phyloP scores from a whole-genome alignment of 2,113 vertebrate genomes.

The Paratilapia polleni region DNA sequence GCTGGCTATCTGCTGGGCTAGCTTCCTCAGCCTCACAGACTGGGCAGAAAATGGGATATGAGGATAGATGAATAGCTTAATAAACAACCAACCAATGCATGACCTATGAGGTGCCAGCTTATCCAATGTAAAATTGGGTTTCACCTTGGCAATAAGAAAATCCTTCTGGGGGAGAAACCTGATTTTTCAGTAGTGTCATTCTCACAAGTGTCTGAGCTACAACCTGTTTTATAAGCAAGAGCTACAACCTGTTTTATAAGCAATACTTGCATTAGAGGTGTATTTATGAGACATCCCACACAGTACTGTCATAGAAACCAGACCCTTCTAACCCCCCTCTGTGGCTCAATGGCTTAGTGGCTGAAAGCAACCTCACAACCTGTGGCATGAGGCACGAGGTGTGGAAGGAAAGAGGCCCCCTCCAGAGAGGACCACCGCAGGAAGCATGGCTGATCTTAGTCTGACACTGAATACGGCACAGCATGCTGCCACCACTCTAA shows the following conservation, averaged over 20 bases:
- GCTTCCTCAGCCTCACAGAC: slow-evolving; percentile 92
- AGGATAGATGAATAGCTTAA: slow-evolving; percentile 23
- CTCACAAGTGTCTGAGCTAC: not conserved
- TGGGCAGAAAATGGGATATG: slow-evolving; percentile 62
- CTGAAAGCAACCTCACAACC: slow-evolving; percentile 37
- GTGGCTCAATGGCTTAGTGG: slow-evolving; percentile 18
- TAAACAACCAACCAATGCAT: slow-evolving; percentile 4
- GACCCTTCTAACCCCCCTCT: slow-evolving; percentile 2
- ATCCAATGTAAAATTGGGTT: slow-evolving; percentile 34
- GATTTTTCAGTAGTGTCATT: slow-evolving; percentile 29
- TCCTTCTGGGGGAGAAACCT: slow-evolving; percentile 15
- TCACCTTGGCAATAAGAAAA: slow-evolving; percentile 17
- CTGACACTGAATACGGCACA: slow-evolving; percentile 51
- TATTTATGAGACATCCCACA: slow-evolving; percentile 23
- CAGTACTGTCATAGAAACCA: slow-evolving; percentile 37
- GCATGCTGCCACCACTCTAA: slow-evolving; percentile 40
- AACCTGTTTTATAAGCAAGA: slow-evolving; percentile 11
- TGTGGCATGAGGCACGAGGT: slow-evolving; percentile 56
- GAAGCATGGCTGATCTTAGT: slow-evolving; percentile 50
- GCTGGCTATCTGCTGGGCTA: slow-evolving; percentile 95
- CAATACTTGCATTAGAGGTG: not conserved
- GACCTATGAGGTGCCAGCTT: not conserved
- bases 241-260: slow-evolving; percentile 10
- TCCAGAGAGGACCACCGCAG: slow-evolving; percentile 50
- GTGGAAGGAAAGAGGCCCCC: slow-evolving; percentile 63